phyloP scores from a whole-genome alignment of 2,113 vertebrate genomes.

The Riparia riparia region DNA sequence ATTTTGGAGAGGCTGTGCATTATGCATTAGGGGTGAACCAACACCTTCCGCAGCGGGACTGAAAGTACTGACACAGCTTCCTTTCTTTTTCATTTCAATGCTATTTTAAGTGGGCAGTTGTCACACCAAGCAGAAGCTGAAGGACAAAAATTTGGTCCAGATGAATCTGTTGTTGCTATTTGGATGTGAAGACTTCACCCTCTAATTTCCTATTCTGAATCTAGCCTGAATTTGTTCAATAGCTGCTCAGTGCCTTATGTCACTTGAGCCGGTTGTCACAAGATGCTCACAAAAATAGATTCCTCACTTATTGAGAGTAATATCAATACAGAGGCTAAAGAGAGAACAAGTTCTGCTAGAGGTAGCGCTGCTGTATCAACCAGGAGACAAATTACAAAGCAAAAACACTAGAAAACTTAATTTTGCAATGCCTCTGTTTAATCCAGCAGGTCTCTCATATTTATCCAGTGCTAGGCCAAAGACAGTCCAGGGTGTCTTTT shows the following conservation, averaged over 20 bases:
- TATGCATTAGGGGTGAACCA: conserved; percentile 19
- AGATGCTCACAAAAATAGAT: conserved; percentile 39
- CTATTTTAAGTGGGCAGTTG: conserved; percentile 22
- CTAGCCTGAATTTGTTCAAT: conserved; percentile 29
- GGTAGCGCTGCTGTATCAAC: not conserved
- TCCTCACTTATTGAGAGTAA: conserved; percentile 41
- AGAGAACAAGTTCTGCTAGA: not conserved
- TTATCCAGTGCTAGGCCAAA: not conserved
- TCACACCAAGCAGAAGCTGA: not conserved
- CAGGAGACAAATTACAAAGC: not conserved
- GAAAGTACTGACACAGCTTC: not conserved
- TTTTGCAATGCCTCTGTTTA: not conserved
- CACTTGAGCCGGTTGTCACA: conserved; percentile 10
- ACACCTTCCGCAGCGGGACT: not conserved
- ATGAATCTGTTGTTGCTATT: not conserved
- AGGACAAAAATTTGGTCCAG: not conserved
- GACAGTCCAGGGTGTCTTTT: not conserved
- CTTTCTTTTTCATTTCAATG: not conserved
- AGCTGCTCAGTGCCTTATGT: conserved; percentile 26
- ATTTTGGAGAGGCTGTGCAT: not conserved
- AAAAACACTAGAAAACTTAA: not conserved
- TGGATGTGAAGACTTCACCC: not conserved
- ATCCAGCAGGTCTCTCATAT: not conserved
- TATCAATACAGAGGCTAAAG: conserved; percentile 21
- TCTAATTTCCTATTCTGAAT: conserved; percentile 35